Base-by-base conservation (phyloP, 2,797 vertebrate genomes). In the Microchirus variegatus region DNA sequence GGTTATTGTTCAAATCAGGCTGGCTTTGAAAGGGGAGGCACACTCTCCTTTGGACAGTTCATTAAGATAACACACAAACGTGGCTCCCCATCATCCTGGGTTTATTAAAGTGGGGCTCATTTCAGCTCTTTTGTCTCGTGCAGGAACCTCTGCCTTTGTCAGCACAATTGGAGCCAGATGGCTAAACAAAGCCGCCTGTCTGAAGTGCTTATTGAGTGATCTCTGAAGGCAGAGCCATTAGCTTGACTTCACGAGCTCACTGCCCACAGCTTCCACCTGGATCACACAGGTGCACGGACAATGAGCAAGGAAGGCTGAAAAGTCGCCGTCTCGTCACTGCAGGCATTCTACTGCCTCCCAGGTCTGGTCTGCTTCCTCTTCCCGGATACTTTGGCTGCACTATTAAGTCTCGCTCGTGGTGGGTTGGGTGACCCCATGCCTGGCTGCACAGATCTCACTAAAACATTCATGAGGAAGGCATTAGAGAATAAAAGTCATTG, bases 11-110 rank as follows among this genome's bases (percentile, higher is more conserved):
- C 77, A 76, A 90, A 89, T 90, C 90, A 89, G 78, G 80, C 78
- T 63, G 61, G 80, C 77, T 88, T 87, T 92, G 81, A 90, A 89
- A 85, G 74, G 76, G 72, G 80, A 87, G 80, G 80, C 70, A 1
- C 73, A 4, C 78, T 80, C 86, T 86, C 78, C 81, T 83, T 86
- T 81, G 84, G 89, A 89, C 90, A 91, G 88, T 90, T 91, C 90
- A 92, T 91, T 91, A 93, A 91, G 90, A 92, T 92, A 92, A 91
- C 89, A 87, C 75, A 87, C 79, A 88, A 82, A 88, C 47, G 78
- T 82, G 80, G 82, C 85, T 88, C 71, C 81, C 83, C 87, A 85
- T 91, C 87, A 87, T 88, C 83, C 87, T 67, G 81, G 76, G 84
- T 89, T 85, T 90, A 89, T 89, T 90, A 90, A 89, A 90, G 85